Percentiles rank a stretch among this genome's conserved stretches.
Evolutionary conservation across 2,113 vertebrate species (phyloP).

Genomic region (Morone saxatilis): DNA sequence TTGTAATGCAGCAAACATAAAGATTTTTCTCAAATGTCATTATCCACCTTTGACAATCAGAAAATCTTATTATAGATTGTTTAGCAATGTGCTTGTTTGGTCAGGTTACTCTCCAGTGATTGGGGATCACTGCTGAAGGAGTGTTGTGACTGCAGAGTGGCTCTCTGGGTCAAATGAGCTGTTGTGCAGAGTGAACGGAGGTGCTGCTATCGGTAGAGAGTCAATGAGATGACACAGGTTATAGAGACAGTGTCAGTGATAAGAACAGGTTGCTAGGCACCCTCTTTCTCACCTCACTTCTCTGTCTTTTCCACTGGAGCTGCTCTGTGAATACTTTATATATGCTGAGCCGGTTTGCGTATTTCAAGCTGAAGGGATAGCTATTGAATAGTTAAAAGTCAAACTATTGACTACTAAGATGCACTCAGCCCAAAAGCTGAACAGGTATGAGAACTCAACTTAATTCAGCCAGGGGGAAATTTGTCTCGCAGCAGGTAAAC

Average conservation of each 20-base stretch:
- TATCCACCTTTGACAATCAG: conserved; percentile 18
- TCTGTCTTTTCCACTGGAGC: conserved; percentile 1
- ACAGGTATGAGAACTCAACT: too few relatives aligned
- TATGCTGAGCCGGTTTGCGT: not conserved
- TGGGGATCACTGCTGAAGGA: conserved; percentile 42
- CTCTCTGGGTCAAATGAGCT: conserved; percentile 48
- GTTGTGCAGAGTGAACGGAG: conserved; percentile 52
- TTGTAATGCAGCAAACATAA: not conserved
- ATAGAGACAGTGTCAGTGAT: conserved; percentile 25
- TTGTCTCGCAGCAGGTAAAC: not conserved
- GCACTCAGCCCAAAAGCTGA: not conserved
- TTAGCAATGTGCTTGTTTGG: conserved; percentile 19
- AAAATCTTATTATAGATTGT: conserved; percentile 48
- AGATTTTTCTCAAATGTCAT: conserved; percentile 34
- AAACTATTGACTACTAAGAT: not conserved
- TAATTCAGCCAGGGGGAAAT: not conserved
- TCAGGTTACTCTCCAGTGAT: conserved; percentile 33
- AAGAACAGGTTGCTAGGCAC: conserved; percentile 39
- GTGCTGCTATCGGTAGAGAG: conserved; percentile 39
- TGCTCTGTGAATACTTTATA: conserved; percentile 31
- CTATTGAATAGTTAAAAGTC: not conserved
- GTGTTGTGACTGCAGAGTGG: conserved; percentile 52
- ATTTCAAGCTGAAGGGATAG: conserved; percentile 2
- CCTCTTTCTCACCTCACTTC: not conserved
- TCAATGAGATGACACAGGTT: conserved; percentile 51